Evolutionary conservation across 2,113 vertebrate species (phyloP).

Genomic region (Nothobranchius furzeri): DNA sequence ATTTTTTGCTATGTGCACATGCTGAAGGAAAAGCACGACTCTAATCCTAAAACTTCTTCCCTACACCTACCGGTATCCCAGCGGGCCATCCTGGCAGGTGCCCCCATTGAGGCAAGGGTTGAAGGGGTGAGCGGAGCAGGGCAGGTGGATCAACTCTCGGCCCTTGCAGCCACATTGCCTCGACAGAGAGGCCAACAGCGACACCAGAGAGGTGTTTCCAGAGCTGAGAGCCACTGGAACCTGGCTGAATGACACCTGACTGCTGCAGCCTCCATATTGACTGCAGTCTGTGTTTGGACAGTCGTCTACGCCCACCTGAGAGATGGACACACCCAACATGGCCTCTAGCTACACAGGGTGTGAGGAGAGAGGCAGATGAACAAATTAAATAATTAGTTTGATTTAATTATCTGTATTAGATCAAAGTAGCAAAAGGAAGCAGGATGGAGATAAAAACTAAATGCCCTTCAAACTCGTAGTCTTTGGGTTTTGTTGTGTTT

Average conservation of each 20-base stretch:
- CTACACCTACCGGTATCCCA: constrained; percentile 84
- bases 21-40: too few species aligned
- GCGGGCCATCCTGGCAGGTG: constrained; percentile 80
- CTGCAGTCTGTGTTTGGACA: constrained; percentile 81
- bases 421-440: too few species aligned
- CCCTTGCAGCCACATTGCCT: constrained; percentile 82
- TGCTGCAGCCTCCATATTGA: constrained; percentile 80
- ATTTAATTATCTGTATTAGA: too few species aligned
- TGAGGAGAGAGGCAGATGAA: not conserved
- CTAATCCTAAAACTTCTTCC: too few species aligned
- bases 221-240: constrained; percentile 76
- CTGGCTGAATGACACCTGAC: constrained; percentile 71
- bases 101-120: constrained; percentile 88
- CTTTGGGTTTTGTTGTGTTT: too few species aligned
- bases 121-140: constrained; percentile 81
- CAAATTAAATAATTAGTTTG: too few species aligned
- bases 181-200: constrained; percentile 70
- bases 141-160: constrained; percentile 74
- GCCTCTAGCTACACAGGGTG: constrained; percentile 80
- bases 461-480: too few species aligned
- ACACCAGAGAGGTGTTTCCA: constrained; percentile 80
- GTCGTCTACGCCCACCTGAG: constrained; percentile 84
- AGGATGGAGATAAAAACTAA: too few species aligned
- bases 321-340: constrained; percentile 77
- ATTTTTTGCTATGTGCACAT: too few species aligned